Base-by-base conservation (phyloP, 2,888 invertebrate genomes). In the Pinctada fucata region DNA sequence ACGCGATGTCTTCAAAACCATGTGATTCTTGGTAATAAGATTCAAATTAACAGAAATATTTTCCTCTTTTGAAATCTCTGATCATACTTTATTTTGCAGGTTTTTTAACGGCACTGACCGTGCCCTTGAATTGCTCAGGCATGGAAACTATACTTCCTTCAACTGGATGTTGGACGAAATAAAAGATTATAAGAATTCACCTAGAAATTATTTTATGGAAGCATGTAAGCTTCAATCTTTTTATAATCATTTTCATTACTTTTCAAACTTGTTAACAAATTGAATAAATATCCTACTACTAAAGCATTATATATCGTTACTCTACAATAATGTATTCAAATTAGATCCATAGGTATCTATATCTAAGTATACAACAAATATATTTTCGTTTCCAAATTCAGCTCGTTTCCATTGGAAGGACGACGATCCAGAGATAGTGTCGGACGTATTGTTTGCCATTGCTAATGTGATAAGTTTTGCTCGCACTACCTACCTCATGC, bases 391-490 rank as follows among this genome's bases (percentile, higher is more conserved):
- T 1, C 31, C 31, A 31, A 31, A 13, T 58, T 8, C 89, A 92
- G 92, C 92, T 48, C 89, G 92, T 8, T 92, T 92, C 82, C 86
- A 91, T 72, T 92, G 92, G 92, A 88, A 88, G 71, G 86, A 90
- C 63, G 89, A 92, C 78, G 92, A 92, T 81, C 92, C 92, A 3
- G 92, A 92, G 86, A 92, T 92, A 13, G 90, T 92, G 49, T 91
- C 92, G 0, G 92, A 92, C 81, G 91, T 92, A 3, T 82, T 92
- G 76, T 92, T 92, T 84, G 92, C 92, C 73, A 90, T 92, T 70
- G 92, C 92, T 72, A 92, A 92, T 85, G 92, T 92, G 76, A 87
- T 92, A 82, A 91, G 91, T 83, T 92, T 92, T 83, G 92, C 92
- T 49, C 86, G 92, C 48, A 92, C 92, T 13, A 92, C 92, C 80